phyloP scores from a whole-genome alignment of 2,797 vertebrate genomes.

The Tamandua tetradactyla region DNA sequence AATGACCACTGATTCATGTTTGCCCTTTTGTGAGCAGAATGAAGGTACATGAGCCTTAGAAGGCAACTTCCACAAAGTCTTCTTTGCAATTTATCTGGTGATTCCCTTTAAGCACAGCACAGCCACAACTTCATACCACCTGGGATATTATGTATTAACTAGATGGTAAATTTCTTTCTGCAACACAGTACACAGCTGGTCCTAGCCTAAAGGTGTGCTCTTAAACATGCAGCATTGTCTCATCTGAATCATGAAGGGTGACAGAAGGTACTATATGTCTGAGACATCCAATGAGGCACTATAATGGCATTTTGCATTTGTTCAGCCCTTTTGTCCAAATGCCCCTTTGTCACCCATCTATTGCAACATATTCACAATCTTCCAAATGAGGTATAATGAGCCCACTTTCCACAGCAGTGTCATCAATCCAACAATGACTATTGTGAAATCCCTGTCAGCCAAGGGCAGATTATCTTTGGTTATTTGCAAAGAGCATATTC shows the following conservation, averaged over 20 bases:
- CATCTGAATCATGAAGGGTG: not conserved
- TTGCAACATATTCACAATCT: not conserved
- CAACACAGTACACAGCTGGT: not conserved
- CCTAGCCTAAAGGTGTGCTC: not conserved
- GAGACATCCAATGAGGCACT: not conserved
- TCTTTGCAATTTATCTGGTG: not conserved
- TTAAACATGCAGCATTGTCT: not conserved
- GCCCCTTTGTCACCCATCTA: not conserved
- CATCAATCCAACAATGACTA: slow-evolving; percentile 25
- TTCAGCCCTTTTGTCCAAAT: not conserved
- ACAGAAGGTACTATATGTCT: not conserved
- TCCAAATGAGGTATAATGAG: slow-evolving; percentile 28
- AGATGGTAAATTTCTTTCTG: not conserved
- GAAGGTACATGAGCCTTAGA: not conserved
- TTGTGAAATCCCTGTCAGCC: slow-evolving; percentile 46
- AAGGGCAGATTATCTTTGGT: slow-evolving; percentile 45
- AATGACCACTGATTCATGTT: not conserved
- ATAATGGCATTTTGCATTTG: slow-evolving; percentile 9
- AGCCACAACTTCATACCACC: no score
- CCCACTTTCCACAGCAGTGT: not conserved
- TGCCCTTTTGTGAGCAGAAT: not conserved
- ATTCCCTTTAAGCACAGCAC: not conserved
- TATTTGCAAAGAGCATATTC: slow-evolving; percentile 66
- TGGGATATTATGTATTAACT: not conserved
- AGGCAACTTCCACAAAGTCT: not conserved